Conservation (phyloP, 2,797 vertebrate species). For the Alosa sapidissima region DNA sequence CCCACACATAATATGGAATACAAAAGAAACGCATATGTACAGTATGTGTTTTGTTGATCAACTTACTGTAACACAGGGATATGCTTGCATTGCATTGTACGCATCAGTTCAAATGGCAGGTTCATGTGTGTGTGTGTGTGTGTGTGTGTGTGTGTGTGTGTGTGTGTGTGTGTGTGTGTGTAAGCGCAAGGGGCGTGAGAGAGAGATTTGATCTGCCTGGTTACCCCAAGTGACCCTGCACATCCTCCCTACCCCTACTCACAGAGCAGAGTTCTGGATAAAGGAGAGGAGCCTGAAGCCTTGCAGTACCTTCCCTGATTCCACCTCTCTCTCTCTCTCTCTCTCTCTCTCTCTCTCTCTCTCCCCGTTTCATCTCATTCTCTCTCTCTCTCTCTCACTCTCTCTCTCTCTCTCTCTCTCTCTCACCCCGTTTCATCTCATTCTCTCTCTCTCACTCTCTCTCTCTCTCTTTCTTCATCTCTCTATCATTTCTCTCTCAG, state of each 20-base stretch:
- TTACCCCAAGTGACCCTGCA: slow-evolving; percentile 42
- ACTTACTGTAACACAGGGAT: not conserved
- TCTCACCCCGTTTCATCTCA: not conserved
- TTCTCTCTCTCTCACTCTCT: not conserved
- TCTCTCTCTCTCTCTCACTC: not conserved
- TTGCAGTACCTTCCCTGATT: not conserved
- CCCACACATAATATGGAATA: slow-evolving; percentile 10
- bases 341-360: too few relatives aligned
- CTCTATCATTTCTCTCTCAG: not conserved
- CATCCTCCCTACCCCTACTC: not conserved
- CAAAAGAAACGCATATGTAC: too few relatives aligned
- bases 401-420: not conserved
- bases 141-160: slow-evolving; percentile 41
- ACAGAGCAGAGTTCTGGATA: not conserved
- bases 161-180: slow-evolving; percentile 39
- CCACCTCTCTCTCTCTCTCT: slow-evolving; percentile 15
- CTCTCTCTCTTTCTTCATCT: not conserved
- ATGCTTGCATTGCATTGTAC: not conserved
- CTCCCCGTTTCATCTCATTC: not conserved
- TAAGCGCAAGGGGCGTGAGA: not conserved
- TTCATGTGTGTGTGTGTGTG: slow-evolving; percentile 43
- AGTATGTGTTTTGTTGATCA: not conserved
- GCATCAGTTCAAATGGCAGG: not conserved
- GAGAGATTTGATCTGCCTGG: not conserved
- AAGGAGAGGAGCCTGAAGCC: not conserved